Percentiles rank a stretch among this genome's conserved stretches.
Conservation (phyloP, 2,113 vertebrate genomes). For the Hylia prasina region DNA sequence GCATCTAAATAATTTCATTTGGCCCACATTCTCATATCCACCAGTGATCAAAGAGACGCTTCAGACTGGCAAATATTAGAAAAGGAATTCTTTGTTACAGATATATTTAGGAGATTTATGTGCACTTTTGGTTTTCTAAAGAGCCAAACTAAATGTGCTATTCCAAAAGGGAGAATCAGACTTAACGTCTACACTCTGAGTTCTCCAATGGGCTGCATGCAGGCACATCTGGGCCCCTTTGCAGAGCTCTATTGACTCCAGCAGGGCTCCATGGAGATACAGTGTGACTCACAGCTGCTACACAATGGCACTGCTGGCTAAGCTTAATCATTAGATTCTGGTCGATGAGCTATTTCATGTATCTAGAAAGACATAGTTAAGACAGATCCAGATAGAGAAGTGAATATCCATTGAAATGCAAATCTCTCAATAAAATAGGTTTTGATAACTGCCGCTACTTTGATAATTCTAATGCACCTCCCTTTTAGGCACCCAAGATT, state of each 20-base stretch:
- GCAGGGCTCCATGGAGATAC: not conserved
- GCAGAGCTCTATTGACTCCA: constrained; percentile 33
- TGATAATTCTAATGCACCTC: not conserved
- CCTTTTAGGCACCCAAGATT: not conserved
- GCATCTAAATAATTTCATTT: not conserved
- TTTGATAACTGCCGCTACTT: constrained; percentile 13
- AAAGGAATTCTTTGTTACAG: not conserved
- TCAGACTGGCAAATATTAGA: not conserved
- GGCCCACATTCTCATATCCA: not conserved
- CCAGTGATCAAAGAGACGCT: not conserved
- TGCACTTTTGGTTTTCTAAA: not conserved
- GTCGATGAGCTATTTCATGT: constrained; percentile 24
- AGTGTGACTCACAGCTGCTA: not conserved
- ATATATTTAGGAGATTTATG: not conserved
- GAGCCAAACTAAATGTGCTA: not conserved
- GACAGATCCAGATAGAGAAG: constrained; percentile 31
- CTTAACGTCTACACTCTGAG: not conserved
- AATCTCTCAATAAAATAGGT: constrained; percentile 26
- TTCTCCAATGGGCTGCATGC: not conserved
- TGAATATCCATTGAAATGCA: constrained; percentile 55
- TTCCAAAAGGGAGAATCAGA: not conserved
- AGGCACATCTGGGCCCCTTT: constrained; percentile 16
- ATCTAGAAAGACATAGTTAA: constrained; percentile 35
- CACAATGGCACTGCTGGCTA: not conserved
- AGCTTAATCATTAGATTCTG: constrained; percentile 21